Evolutionary conservation across 2,888 invertebrate genomes (phyloP).

Genomic region (Petrophora chlorosata): DNA sequence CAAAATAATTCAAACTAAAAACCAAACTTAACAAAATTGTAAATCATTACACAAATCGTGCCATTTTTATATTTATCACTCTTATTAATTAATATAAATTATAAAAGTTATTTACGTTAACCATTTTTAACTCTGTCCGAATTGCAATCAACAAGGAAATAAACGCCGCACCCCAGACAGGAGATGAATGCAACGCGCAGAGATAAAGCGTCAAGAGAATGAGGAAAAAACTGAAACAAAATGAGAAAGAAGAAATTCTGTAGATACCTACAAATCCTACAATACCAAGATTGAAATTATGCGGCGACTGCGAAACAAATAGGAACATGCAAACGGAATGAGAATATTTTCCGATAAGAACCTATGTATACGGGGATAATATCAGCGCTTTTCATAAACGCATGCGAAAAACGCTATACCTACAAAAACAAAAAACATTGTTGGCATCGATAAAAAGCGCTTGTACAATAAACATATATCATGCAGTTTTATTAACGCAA

Average conservation of each 20-base stretch:
- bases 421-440: too few species aligned
- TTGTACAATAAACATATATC: too few species aligned
- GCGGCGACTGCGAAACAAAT: slow-evolving; percentile 32
- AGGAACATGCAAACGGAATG: slow-evolving; percentile 36
- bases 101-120: slow-evolving; percentile 6
- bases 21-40: too few species aligned
- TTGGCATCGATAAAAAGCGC: too few species aligned
- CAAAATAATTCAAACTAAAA: too few species aligned
- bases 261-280: too few species aligned
- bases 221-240: slow-evolving; percentile 19
- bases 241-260: slow-evolving; percentile 21
- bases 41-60: too few species aligned
- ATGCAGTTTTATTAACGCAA: too few species aligned
- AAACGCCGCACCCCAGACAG: slow-evolving; percentile 18
- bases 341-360: slow-evolving; percentile 41
- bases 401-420: too few species aligned
- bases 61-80: too few species aligned
- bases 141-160: slow-evolving; percentile 18
- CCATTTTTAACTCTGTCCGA: slow-evolving; percentile 14
- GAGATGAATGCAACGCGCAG: slow-evolving; percentile 27
- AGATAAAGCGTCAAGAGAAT: slow-evolving; percentile 23
- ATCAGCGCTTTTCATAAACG: too few species aligned
- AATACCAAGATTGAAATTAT: slow-evolving; percentile 31
- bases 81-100: background rate
- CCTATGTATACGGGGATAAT: too few species aligned